These are phyloP conservation scores for Tamias sibiricus DNA, from an alignment of 2,113 vertebrate genomes.

Conservation along the genomic window DNA sequence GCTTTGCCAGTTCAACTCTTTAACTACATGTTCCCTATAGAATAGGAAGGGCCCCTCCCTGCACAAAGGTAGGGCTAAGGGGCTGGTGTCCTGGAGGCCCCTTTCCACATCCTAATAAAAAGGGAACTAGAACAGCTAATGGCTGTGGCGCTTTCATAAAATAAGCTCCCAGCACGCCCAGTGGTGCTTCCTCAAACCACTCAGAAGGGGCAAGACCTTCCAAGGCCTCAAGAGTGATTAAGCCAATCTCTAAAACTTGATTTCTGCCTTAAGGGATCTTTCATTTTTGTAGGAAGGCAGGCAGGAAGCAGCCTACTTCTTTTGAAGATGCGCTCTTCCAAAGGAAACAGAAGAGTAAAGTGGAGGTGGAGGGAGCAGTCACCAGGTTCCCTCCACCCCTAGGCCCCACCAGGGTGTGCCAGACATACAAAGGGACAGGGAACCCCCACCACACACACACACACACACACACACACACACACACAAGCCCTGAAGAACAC, in stretches of 20 bases:
- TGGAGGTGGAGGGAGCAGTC: not conserved
- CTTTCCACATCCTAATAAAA: not conserved
- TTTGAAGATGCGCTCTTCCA: not conserved
- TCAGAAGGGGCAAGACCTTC: not conserved
- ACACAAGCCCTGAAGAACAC: not conserved
- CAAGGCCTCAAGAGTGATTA: not conserved
- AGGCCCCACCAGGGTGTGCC: not conserved
- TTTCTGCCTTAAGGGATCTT: not conserved
- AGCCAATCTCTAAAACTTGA: not conserved
- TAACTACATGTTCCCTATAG: not conserved
- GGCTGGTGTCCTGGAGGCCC: not conserved
- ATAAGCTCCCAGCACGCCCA: not conserved
- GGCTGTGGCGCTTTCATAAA: not conserved
- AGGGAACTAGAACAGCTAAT: not conserved
- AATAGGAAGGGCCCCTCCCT: not conserved
- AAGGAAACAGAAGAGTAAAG: not conserved
- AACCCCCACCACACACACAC: not conserved
- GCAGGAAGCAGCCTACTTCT: not conserved
- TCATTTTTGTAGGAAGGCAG: not conserved
- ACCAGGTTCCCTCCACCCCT: not conserved
- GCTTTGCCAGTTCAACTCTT: not conserved
- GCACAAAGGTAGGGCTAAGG: not conserved
- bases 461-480: not conserved
- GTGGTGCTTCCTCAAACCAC: constrained; percentile 14
- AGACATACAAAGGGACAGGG: not conserved